These are phyloP conservation scores for Euphonia xanthogaster DNA, from an alignment of 2,797 vertebrate species.

Conservation along the genomic window DNA sequence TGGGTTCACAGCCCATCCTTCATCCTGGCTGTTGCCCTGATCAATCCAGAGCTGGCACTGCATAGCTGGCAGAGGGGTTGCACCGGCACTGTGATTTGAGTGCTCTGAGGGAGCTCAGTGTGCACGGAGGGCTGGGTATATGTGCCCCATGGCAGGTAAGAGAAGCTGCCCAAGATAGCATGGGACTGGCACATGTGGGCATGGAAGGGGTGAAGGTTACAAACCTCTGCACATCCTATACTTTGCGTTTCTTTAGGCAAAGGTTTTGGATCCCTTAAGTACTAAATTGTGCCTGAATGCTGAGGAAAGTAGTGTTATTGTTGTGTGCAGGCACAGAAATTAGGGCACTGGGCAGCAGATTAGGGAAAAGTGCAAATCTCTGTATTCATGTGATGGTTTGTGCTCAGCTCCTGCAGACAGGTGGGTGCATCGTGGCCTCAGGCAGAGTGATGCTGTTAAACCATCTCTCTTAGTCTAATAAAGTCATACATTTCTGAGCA, in stretches of 20 bases:
- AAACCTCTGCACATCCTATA: not conserved
- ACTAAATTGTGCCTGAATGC: not conserved
- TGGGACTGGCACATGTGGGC: not conserved
- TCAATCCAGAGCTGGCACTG: not conserved
- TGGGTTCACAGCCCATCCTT: not conserved
- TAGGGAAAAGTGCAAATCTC: not conserved
- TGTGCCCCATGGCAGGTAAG: not conserved
- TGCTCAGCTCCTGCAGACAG: not conserved
- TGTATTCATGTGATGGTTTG: not conserved
- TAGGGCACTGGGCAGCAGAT: not conserved
- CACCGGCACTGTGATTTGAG: not conserved
- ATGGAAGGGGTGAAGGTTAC: not conserved
- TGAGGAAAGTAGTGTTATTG: not conserved
- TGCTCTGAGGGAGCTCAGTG: not conserved
- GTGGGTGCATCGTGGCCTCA: accelerated
- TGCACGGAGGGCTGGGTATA: not conserved
- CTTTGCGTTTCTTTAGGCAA: not conserved
- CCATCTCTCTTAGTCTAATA: not conserved
- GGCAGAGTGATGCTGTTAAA: not conserved
- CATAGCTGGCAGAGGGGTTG: not conserved
- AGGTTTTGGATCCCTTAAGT: not conserved
- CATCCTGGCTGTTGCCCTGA: not conserved
- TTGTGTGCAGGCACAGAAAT: not conserved
- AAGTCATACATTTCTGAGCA: not conserved
- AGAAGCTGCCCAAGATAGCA: not conserved